Evolutionary conservation across 23 tunicate genomes (phyloP).

Genomic region (Halocynthia roretzi): DNA sequence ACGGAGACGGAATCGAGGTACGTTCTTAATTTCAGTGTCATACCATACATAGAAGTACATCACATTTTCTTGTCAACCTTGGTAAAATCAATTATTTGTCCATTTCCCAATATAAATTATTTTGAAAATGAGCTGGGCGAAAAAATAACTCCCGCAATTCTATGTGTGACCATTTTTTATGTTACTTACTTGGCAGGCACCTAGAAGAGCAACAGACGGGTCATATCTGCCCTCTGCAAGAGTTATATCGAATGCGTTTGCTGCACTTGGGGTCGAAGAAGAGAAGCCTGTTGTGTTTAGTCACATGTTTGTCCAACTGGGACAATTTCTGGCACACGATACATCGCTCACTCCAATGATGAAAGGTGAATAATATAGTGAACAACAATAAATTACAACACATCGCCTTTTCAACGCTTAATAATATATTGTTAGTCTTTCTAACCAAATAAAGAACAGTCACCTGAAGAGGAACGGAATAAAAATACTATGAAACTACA

Average conservation of each 20-base stretch:
- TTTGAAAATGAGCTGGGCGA: not conserved
- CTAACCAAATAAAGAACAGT: not conserved
- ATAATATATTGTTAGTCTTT: not conserved
- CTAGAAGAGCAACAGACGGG: conserved; percentile 19
- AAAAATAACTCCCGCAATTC: not conserved
- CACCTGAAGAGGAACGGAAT: too few relatives aligned
- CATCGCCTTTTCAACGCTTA: not conserved
- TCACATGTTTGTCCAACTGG: conserved; percentile 66
- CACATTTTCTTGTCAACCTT: too few relatives aligned
- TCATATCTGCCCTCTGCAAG: conserved; percentile 32
- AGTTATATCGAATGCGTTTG: conserved; percentile 29
- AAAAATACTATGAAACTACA: not conserved
- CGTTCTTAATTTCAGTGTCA: not conserved
- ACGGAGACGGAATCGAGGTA: conserved; percentile 48
- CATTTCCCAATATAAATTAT: not conserved
- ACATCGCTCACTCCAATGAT: conserved; percentile 37
- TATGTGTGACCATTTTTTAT: not conserved
- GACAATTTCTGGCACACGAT: conserved; percentile 70
- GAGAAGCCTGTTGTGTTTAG: conserved; percentile 19
- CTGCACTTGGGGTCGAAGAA: conserved; percentile 1
- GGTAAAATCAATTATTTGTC: not conserved
- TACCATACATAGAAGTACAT: too few relatives aligned
- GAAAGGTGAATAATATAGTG: conserved; percentile 35
- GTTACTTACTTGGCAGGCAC: conserved; percentile 14
- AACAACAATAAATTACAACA: too few relatives aligned